Evolutionary conservation across 1,140 invertebrate genomes (phyloP), one percentile per base, ranked within the genome.

Genomic region (Cydia fagiglandana): DNA sequence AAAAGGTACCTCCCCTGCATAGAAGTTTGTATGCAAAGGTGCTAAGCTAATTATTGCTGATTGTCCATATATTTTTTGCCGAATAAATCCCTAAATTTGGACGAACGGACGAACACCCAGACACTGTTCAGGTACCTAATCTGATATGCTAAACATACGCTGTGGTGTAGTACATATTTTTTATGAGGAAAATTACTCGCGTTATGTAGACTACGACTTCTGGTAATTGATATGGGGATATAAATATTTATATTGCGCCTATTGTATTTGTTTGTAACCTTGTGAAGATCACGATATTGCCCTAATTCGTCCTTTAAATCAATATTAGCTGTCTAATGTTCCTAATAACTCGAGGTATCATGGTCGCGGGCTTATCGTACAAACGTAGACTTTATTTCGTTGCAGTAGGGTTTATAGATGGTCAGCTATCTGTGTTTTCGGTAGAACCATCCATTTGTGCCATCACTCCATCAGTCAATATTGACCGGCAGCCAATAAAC

Each of bases 251-350:
- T 24, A 24, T 12, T 24, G 10, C 4, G 20, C 9, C 17, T 24
- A 24, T 61, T 24, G 56, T 61, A 61, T 61, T 20, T 38, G 66
- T 61, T 20, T 38, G 66, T 38, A 70, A 45, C 66, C 66, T 70
- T 70, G 38, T 41, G 66, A 41, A 70, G 66, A 70, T 70, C 66
- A 70, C 66, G 66, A 41, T 70, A 70, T 45, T 70, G 66, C n/a
- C 34, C 66, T 70, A 70, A 70, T 70, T 41, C 17, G 66, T 70
- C 66, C 66, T 38, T 38, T 70, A 17, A 70, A 45, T 20, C 15
- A 70, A 70, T 70, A 70, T 70, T 70, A 2, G 34, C n/a, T 17
- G 66, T 38, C 66, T 45, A 68, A 38, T 38, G 66, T 70, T 70
- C 66, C 17, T 17, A 70, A 38, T 38, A 38, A 38, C 66, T 38